A percentile compares a stretch with the other conserved stretches of the same genome.
These are phyloP conservation scores for Heterodera filipjevi DNA, from an alignment of 2,888 invertebrate species.

Conservation along the genomic window DNA sequence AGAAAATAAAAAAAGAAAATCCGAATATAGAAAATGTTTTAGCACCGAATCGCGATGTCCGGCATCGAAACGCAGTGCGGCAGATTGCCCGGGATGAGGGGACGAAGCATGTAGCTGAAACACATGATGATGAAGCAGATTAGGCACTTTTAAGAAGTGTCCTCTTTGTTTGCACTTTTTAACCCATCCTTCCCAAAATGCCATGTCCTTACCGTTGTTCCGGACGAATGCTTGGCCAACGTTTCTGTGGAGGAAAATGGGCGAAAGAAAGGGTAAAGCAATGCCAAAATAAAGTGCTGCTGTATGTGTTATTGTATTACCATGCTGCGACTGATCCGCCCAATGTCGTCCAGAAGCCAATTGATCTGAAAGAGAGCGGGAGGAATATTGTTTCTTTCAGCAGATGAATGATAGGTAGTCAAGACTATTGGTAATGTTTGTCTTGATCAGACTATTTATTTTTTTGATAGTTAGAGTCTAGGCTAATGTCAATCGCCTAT, in stretches of 20 bases:
- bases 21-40: background rate
- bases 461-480: no score
- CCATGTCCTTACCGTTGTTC: conserved; percentile 51
- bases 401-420: no score
- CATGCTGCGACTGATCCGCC: conserved; percentile 43
- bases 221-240: conserved; percentile 55
- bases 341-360: conserved; percentile 61
- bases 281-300: no score
- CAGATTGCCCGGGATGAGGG: conserved; percentile 57
- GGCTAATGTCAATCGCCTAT: no score
- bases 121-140: conserved; percentile 38
- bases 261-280: no score
- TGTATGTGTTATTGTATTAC: background rate
- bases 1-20: no score
- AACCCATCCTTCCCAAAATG: background rate
- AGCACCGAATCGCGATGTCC: conserved; percentile 55
- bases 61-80: conserved; percentile 58
- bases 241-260: conserved; percentile 24
- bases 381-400: no score
- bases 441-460: no score
- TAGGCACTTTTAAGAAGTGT: background rate
- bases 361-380: conserved; percentile 59
- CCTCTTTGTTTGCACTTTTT: no score
- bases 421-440: no score
- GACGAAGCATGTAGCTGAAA: conserved; percentile 52